A percentile compares a stretch with the other conserved stretches of the same genome.
phyloP scores from a whole-genome alignment of 2,888 invertebrate genomes.

The Malacosoma neustria region DNA sequence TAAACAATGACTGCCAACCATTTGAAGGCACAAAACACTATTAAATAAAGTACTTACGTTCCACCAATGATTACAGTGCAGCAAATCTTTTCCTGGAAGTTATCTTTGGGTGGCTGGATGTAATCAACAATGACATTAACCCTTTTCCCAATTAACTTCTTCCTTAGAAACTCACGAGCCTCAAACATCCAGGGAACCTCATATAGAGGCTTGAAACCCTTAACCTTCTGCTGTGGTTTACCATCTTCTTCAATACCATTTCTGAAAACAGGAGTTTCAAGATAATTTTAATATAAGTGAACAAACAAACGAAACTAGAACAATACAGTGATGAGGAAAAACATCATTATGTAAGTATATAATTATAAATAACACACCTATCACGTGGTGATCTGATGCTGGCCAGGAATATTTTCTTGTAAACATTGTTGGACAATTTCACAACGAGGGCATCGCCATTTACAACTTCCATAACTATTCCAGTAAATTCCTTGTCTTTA shows the following conservation, averaged over 20 bases:
- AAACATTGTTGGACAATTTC: constrained; percentile 83
- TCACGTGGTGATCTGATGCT: constrained; percentile 96
- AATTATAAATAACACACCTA: constrained; percentile 44
- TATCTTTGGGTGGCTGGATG: constrained; percentile 94
- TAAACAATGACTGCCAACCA: too few relatives aligned
- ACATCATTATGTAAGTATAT: too few relatives aligned
- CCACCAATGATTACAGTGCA: constrained; percentile 90
- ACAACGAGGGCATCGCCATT: constrained; percentile 96
- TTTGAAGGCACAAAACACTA: too few relatives aligned
- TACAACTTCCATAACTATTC: constrained; percentile 90
- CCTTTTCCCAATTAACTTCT: constrained; percentile 95
- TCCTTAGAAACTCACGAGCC: constrained; percentile 96
- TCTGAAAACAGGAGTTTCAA: too few relatives aligned
- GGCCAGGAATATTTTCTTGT: constrained; percentile 95
- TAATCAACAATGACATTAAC: constrained; percentile 96
- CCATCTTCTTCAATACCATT: constrained; percentile 78
- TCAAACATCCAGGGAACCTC: constrained; percentile 99
- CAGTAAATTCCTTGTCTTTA: constrained; percentile 88
- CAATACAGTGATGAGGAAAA: too few relatives aligned
- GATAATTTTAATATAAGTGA: too few relatives aligned
- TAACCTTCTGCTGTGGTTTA: constrained; percentile 79
- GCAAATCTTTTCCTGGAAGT: constrained; percentile 95
- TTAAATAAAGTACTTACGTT: constrained; percentile 34
- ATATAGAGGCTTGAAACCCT: constrained; percentile 91
- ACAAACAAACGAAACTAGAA: too few relatives aligned